phyloP scores from a whole-genome alignment of 2,888 invertebrate genomes.

The Sarcophaga subvicina region DNA sequence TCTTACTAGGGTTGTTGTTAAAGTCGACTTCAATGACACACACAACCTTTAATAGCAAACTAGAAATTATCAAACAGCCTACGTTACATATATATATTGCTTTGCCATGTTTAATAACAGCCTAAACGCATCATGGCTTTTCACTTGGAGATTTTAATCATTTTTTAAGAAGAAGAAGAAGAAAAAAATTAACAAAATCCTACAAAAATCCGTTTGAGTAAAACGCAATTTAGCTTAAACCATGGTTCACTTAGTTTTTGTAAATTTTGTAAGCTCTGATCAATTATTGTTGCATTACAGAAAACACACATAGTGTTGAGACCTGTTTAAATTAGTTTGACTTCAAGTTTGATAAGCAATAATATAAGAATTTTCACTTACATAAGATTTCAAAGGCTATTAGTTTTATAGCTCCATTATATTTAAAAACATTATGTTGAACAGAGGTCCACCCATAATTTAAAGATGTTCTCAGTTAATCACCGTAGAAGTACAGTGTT shows the following conservation, averaged over 20 bases:
- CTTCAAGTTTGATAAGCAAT: too few species aligned
- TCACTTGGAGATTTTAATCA: slow-evolving; percentile 26
- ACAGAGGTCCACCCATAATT: too few species aligned
- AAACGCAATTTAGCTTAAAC: slow-evolving; percentile 31
- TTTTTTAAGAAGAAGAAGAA: neutral
- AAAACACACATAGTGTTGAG: too few species aligned
- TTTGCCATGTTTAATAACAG: slow-evolving; percentile 9
- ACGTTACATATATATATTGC: neutral
- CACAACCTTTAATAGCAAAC: neutral
- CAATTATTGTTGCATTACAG: too few species aligned
- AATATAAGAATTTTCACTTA: too few species aligned
- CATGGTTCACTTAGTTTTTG: neutral
- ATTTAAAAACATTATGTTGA: too few species aligned
- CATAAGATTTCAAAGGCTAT: too few species aligned
- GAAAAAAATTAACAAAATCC: neutral
- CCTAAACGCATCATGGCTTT: slow-evolving; percentile 18
- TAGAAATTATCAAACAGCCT: slow-evolving; percentile 5
- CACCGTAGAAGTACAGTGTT: too few species aligned
- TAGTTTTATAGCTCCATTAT: too few species aligned
- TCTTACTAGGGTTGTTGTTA: neutral
- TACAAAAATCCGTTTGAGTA: neutral
- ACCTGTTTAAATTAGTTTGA: too few species aligned
- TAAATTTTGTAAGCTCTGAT: too few species aligned
- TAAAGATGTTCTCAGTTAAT: too few species aligned
- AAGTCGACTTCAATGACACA: neutral